phyloP scores from a whole-genome alignment of 2,113 vertebrate species.

The Hyperopisus bebe region DNA sequence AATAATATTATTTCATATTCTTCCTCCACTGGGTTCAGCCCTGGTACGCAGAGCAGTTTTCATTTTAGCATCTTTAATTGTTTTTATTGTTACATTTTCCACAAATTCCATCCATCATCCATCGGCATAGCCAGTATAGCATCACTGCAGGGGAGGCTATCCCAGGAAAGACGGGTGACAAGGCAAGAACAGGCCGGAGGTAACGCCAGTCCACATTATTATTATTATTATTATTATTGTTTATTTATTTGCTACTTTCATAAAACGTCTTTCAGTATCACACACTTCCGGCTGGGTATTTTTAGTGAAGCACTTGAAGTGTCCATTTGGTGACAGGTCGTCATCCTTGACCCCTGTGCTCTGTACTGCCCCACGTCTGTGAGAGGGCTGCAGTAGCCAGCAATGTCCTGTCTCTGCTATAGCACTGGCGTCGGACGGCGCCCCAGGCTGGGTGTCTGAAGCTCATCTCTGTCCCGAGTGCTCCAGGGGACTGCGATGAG shows the following conservation, averaged over 20 bases:
- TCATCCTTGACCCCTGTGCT: background rate
- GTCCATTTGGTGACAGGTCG: background rate
- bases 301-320: background rate
- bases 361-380: background rate
- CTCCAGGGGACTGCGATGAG: background rate
- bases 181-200: background rate
- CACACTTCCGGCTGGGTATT: background rate
- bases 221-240: background rate
- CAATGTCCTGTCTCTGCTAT: background rate
- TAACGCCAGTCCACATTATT: background rate
- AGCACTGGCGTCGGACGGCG: background rate
- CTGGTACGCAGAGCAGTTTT: background rate
- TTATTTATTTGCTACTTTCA: background rate
- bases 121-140: background rate
- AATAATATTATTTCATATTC: background rate
- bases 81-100: background rate
- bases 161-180: background rate
- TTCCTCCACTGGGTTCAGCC: background rate
- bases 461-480: background rate
- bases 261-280: background rate
- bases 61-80: background rate
- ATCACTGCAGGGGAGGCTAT: background rate
- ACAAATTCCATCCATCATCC: background rate
- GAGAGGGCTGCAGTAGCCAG: background rate
- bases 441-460: background rate